A percentile compares a stretch with the other conserved stretches of the same genome.
Evolutionary conservation across 2,888 invertebrate species (phyloP).

Genomic region (Allolobophora icterica): DNA sequence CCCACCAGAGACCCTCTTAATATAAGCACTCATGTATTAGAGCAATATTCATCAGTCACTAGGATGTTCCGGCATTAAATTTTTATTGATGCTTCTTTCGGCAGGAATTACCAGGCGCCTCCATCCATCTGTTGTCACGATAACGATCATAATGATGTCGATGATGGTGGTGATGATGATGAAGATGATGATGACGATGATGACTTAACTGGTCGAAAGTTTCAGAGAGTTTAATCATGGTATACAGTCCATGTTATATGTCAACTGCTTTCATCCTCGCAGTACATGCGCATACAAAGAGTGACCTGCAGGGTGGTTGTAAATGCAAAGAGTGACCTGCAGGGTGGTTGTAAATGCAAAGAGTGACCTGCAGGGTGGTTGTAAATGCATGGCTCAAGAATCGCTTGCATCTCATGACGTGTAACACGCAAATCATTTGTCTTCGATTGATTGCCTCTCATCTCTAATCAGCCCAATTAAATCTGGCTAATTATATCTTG

Average conservation of each 20-base stretch:
- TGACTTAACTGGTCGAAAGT: neutral
- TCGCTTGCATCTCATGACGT: neutral
- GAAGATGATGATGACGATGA: too few species aligned
- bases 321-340: neutral
- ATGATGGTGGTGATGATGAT: neutral
- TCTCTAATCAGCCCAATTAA: neutral
- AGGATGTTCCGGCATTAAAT: neutral
- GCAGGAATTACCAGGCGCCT: neutral
- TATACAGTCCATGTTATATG: too few species aligned
- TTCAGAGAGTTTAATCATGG: too few species aligned
- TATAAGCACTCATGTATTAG: neutral
- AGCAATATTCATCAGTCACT: constrained; percentile 11
- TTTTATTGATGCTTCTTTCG: neutral
- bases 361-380: neutral
- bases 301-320: too few species aligned
- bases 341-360: too few species aligned
- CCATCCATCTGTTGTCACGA: neutral
- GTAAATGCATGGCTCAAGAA: neutral
- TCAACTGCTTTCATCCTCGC: neutral
- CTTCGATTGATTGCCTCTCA: neutral
- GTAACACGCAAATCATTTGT: neutral
- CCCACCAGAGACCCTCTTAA: neutral
- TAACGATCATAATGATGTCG: neutral
- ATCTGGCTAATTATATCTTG: neutral
- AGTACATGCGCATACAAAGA: neutral